phyloP scores from a whole-genome alignment of 2,888 invertebrate species.

The Mellilla xanthometata region DNA sequence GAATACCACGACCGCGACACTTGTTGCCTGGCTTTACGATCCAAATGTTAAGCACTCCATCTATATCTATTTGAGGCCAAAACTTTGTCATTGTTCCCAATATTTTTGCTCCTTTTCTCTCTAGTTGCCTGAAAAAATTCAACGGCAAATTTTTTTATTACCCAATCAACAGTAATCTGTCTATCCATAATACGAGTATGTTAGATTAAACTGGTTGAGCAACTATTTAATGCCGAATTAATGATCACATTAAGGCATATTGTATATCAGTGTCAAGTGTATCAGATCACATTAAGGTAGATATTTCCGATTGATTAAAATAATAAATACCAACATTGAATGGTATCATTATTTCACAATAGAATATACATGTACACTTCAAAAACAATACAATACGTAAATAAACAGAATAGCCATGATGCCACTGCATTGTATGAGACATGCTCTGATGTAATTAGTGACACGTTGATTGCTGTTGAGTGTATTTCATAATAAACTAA shows the following conservation, averaged over 20 bases:
- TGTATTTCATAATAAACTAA: too few relatives aligned
- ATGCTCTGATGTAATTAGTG: constrained; percentile 34
- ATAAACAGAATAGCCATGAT: too few relatives aligned
- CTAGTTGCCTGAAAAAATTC: constrained; percentile 58
- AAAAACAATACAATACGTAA: constrained; percentile 24
- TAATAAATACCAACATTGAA: too few relatives aligned
- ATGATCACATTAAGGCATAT: too few relatives aligned
- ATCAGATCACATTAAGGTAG: too few relatives aligned
- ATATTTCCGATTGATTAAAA: too few relatives aligned
- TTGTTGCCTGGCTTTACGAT: constrained; percentile 97
- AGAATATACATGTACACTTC: constrained; percentile 13
- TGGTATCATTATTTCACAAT: constrained; percentile 20
- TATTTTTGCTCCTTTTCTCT: constrained; percentile 82
- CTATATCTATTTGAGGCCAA: constrained; percentile 93
- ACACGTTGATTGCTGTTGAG: not conserved
- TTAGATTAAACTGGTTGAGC: too few relatives aligned
- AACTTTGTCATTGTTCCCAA: constrained; percentile 85
- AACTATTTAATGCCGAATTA: too few relatives aligned
- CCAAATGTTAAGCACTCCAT: constrained; percentile 95
- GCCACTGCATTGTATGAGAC: constrained; percentile 34
- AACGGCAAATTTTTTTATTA: too few relatives aligned
- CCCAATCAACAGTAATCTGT: too few relatives aligned
- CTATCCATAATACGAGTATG: too few relatives aligned
- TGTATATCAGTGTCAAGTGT: too few relatives aligned
- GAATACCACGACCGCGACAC: constrained; percentile 95